Conservation (phyloP, 2,113 vertebrate genomes). For the Todiramphus saurophagus region DNA sequence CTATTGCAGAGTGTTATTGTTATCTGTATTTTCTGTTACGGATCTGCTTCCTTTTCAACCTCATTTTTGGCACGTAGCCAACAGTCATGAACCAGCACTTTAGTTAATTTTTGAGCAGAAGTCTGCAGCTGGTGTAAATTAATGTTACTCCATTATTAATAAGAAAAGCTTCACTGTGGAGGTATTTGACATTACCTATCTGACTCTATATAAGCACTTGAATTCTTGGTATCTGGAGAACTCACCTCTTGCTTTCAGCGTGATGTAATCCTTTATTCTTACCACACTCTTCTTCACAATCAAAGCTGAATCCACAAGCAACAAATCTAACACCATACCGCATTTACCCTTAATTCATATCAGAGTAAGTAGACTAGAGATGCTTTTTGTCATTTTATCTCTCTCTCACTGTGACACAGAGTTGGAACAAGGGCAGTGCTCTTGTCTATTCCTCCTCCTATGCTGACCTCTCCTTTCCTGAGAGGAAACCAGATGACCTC, state of each 20-base stretch:
- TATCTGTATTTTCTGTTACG: not conserved
- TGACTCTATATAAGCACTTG: not conserved
- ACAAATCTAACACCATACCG: not conserved
- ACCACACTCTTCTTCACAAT: not conserved
- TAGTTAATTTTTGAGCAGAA: constrained; percentile 26
- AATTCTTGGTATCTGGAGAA: not conserved
- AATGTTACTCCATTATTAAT: constrained; percentile 7
- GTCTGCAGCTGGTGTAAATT: constrained; percentile 36
- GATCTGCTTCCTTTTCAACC: not conserved
- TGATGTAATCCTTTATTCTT: not conserved
- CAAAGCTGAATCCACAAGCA: not conserved
- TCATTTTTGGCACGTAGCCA: constrained; percentile 13
- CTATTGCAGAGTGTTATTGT: not conserved
- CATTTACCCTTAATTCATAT: not conserved
- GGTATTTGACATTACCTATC: not conserved
- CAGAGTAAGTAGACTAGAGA: not conserved
- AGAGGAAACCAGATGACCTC: not conserved
- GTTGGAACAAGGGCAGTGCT: not conserved
- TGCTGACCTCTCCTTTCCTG: not conserved
- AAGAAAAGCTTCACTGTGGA: not conserved
- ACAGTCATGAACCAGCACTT: constrained; percentile 9
- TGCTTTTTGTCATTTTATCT: not conserved
- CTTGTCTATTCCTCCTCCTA: not conserved
- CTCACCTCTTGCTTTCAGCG: not conserved
- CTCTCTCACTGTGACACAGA: not conserved